Evolutionary conservation across 2,888 invertebrate species (phyloP), one percentile per base, ranked within the genome.

Genomic region (Chrysodeixis includens): DNA sequence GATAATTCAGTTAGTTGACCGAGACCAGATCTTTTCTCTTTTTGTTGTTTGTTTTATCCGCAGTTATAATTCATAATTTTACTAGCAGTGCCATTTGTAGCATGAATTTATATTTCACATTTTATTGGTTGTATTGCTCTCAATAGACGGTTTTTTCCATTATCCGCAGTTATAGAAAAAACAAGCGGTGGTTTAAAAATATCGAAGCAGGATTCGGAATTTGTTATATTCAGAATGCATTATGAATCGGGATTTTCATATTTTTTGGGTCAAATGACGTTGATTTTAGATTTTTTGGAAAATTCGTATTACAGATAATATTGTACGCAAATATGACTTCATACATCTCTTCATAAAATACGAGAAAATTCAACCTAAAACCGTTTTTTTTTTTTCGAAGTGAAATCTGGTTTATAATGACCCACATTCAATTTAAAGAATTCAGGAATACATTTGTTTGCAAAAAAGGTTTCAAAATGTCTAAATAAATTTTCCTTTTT

Each of bases 21-120:
- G 60, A 66, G 62, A 59, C 18, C 30, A 60, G 54, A 55, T 74
- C 69, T 67, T 73, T 65, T 16, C 44, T 30, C 52, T 22, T 32
- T 14, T 56, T 59, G 51, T 68, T 53, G 49, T 65, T 71, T 51
- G 49, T 74, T 74, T 71, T 62, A 44, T 53, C 54, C 67, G 61
- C 67, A 66, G 71, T 61, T 61, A 71, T 71, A 68, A 69, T 63
- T 81, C 71, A 73, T 75, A 69, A 74, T 73, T 77, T 71, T 53
- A 63, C 66, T 52, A 66, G 62, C 62, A 56, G 30, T 54, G 60
- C 57, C 71, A 62, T 74, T 70, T 73, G 64, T 63, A 64, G 56
- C 65, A 55, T 52, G 59, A 73, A 79, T 81, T 81, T 79, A 74
- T 76, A 70, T 82, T 62, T 66, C 46, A 44, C 66, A 71, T 69